These are phyloP conservation scores for Eurytoma californica DNA, from an alignment of 2,888 invertebrate genomes.

Conservation along the genomic window DNA sequence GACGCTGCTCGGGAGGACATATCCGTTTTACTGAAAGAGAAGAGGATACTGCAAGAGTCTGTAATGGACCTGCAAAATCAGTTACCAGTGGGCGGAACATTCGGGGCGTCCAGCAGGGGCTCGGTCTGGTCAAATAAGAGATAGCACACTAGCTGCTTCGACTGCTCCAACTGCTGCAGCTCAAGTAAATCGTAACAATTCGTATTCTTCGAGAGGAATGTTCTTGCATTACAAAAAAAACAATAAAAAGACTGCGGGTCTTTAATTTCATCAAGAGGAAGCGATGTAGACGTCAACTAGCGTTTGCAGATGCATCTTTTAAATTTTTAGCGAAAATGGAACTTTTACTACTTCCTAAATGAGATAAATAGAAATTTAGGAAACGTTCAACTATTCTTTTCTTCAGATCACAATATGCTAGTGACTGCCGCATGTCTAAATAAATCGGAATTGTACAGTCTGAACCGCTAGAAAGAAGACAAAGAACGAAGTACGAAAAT, in stretches of 20 bases:
- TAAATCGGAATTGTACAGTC: constrained; percentile 24
- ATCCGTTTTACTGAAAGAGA: constrained; percentile 83
- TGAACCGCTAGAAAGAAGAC: background rate
- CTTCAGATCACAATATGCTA: constrained; percentile 39
- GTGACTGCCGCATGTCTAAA: constrained; percentile 39
- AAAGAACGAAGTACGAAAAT: background rate
- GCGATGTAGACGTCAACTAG: background rate
- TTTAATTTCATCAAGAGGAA: constrained; percentile 4
- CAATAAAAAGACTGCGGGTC: background rate
- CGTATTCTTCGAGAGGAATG: background rate
- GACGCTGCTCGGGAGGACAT: constrained; percentile 86
- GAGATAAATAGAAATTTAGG: constrained; percentile 19
- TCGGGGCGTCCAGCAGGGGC: constrained; percentile 66
- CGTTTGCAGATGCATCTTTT: background rate
- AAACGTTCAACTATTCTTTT: constrained; percentile 28
- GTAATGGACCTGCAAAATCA: constrained; percentile 82
- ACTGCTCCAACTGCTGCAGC: constrained; percentile 83
- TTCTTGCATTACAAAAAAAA: background rate
- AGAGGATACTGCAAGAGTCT: constrained; percentile 83
- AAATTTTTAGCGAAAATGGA: constrained; percentile 20
- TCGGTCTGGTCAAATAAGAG: constrained; percentile 78
- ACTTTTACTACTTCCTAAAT: constrained; percentile 40
- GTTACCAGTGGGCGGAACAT: constrained; percentile 66
- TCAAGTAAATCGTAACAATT: constrained; percentile 66
- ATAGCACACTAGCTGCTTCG: constrained; percentile 83